phyloP scores from a whole-genome alignment of 2,888 invertebrate species.

The Rhorus exstirpatorius region DNA sequence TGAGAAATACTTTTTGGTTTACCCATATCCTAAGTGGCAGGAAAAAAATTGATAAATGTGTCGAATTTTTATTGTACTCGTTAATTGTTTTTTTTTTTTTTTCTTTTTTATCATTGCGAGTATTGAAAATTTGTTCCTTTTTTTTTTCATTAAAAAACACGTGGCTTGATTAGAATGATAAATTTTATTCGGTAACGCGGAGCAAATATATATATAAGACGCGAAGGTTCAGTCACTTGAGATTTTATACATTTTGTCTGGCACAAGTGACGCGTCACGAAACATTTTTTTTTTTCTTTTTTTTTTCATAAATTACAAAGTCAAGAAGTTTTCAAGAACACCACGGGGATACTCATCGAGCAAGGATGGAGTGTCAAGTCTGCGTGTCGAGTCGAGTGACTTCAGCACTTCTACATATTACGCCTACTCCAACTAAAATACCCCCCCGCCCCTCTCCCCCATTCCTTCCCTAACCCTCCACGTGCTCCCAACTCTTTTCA shows the following conservation, averaged over 20 bases:
- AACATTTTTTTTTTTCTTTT: constrained; percentile 6
- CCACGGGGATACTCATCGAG: constrained; percentile 15
- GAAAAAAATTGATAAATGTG: too few relatives aligned
- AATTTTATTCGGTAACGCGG: neutral
- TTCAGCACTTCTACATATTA: constrained; percentile 52
- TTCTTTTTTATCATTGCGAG: too few relatives aligned
- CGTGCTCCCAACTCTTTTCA: constrained; percentile 66
- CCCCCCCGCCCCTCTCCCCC: constrained; percentile 72
- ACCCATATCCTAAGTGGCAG: too few relatives aligned
- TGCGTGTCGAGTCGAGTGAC: constrained; percentile 55
- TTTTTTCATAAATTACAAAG: constrained; percentile 44
- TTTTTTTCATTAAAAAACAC: neutral
- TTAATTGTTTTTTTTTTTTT: too few relatives aligned
- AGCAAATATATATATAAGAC: constrained; percentile 11
- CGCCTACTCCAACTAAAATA: constrained; percentile 57
- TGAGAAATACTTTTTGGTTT: too few relatives aligned
- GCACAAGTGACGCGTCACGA: constrained; percentile 39
- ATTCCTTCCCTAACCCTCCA: constrained; percentile 64
- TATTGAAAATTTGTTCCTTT: too few relatives aligned
- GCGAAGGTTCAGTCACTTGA: constrained; percentile 13
- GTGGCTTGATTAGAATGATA: neutral
- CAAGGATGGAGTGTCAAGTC: constrained; percentile 43
- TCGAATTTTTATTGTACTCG: too few relatives aligned
- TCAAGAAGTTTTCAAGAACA: constrained; percentile 51
- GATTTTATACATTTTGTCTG: constrained; percentile 5